phyloP scores from a whole-genome alignment of 2,113 vertebrate genomes.

The Ailuropoda melanoleuca region DNA sequence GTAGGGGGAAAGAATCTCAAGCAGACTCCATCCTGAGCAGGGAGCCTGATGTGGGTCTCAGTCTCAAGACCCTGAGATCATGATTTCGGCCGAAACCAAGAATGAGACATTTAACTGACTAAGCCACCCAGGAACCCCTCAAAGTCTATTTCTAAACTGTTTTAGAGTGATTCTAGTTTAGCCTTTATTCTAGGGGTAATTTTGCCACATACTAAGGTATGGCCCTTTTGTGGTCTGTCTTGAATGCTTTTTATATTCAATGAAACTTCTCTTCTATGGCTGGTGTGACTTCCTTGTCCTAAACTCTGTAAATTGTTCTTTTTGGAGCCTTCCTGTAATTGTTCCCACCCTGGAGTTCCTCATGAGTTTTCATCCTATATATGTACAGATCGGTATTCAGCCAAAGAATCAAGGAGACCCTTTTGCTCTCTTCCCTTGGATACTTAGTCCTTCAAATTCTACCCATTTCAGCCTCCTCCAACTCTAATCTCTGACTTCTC shows the following conservation, averaged over 20 bases:
- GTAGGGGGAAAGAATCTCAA: background rate
- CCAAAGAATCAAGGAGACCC: background rate
- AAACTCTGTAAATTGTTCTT: background rate
- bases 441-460: background rate
- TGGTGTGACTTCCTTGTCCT: background rate
- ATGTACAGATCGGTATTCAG: background rate
- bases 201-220: background rate
- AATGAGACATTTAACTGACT: background rate
- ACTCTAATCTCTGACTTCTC: background rate
- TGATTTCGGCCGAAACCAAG: background rate
- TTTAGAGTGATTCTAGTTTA: background rate
- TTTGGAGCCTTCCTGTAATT: background rate
- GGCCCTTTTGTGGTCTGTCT: background rate
- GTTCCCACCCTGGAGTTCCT: background rate
- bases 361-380: background rate
- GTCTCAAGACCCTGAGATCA: background rate
- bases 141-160: background rate
- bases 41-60: background rate
- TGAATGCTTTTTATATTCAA: background rate
- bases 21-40: background rate
- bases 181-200: background rate
- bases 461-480: background rate
- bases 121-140: background rate
- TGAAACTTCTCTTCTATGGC: background rate
- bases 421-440: background rate